Conservation (phyloP, 2,113 vertebrate genomes). For the Ranitomeya imitator region DNA sequence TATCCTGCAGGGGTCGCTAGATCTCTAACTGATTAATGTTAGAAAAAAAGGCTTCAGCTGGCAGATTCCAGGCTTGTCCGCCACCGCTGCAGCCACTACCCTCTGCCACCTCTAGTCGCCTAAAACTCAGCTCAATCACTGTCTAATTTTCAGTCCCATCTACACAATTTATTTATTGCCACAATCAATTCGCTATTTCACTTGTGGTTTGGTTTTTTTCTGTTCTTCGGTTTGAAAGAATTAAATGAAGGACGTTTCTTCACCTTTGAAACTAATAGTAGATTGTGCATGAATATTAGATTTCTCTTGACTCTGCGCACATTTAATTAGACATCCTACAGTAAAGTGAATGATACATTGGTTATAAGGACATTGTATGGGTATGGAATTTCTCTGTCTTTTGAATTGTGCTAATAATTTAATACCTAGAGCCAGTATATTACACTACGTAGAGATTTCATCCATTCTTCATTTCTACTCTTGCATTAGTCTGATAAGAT, state of each 20-base stretch:
- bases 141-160: conserved; percentile 34
- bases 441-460: too few species aligned
- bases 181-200: conserved; percentile 2
- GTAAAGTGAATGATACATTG: not conserved
- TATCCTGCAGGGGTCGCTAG: conserved; percentile 36
- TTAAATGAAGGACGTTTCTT: conserved; percentile 23
- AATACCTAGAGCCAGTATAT: too few species aligned
- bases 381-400: not conserved
- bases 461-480: too few species aligned
- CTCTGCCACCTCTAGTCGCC: not conserved
- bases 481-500: too few species aligned
- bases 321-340: not conserved
- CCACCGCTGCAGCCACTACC: not conserved
- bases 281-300: not conserved
- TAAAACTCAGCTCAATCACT: conserved; percentile 21
- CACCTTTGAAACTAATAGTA: not conserved
- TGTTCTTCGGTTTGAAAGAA: conserved; percentile 20
- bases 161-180: conserved; percentile 19
- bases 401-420: not conserved
- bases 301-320: conserved; percentile 5
- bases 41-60: not conserved
- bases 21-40: not conserved
- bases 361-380: not conserved
- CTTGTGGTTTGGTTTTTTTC: not conserved
- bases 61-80: not conserved